Evolutionary conservation across 2,888 invertebrate genomes (phyloP).

Genomic region (Tipula vernalis): DNA sequence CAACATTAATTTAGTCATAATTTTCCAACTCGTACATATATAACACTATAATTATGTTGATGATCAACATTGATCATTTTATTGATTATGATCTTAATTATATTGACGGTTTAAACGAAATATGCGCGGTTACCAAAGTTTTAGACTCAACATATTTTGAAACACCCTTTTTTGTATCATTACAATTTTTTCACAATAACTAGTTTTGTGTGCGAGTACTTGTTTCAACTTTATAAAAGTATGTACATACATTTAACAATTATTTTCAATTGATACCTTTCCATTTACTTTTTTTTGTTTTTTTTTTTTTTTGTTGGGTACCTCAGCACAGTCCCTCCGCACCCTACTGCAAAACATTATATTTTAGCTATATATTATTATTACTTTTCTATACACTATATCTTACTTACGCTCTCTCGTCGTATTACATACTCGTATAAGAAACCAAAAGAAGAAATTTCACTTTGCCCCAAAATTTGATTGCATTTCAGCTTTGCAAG

Average conservation of each 20-base stretch:
- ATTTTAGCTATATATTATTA: neutral
- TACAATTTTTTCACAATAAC: neutral
- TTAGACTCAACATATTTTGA: neutral
- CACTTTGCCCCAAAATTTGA: neutral
- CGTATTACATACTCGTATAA: neutral
- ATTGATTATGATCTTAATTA: neutral
- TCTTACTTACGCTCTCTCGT: neutral
- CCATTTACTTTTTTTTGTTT: neutral
- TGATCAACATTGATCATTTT: neutral
- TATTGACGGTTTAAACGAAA: neutral
- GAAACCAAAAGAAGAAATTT: neutral
- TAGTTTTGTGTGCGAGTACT: neutral
- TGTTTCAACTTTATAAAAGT: neutral
- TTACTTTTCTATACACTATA: neutral
- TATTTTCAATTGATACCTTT: conserved; percentile 4
- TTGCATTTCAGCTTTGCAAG: neutral
- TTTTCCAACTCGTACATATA: neutral
- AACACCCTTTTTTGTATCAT: neutral
- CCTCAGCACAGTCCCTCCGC: neutral
- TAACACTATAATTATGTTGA: neutral
- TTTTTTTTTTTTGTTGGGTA: neutral
- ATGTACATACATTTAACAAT: neutral
- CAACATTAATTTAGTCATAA: neutral
- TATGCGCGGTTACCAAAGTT: neutral
- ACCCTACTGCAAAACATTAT: neutral